phyloP scores from a whole-genome alignment of 2,888 invertebrate species.

The Eudemis profundana region DNA sequence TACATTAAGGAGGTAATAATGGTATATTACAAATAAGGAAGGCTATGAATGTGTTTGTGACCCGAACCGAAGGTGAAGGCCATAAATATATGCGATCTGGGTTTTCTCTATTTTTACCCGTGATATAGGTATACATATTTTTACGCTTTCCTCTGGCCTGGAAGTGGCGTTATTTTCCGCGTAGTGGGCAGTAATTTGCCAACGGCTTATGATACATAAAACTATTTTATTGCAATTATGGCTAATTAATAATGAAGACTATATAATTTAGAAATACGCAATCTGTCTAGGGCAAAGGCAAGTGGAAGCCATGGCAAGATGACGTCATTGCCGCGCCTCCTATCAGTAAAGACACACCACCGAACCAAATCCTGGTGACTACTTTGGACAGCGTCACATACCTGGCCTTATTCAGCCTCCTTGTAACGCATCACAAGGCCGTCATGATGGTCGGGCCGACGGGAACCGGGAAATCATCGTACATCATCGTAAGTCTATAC shows the following conservation, averaged over 20 bases:
- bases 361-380: slow-evolving; percentile 97
- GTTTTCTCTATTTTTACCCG: too few relatives aligned
- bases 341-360: slow-evolving; percentile 94
- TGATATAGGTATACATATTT: too few relatives aligned
- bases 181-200: too few relatives aligned
- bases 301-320: slow-evolving; percentile 97
- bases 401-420: slow-evolving; percentile 90
- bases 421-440: slow-evolving; percentile 93
- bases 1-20: slow-evolving; percentile 92
- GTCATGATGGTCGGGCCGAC: slow-evolving; percentile 96
- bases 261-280: neutral
- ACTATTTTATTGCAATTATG: too few relatives aligned
- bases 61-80: too few relatives aligned
- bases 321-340: slow-evolving; percentile 90
- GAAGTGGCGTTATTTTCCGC: too few relatives aligned
- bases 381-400: slow-evolving; percentile 96
- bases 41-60: too few relatives aligned
- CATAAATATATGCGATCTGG: too few relatives aligned
- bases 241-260: neutral
- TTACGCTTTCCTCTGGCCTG: too few relatives aligned
- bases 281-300: slow-evolving; percentile 90
- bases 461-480: slow-evolving; percentile 97
- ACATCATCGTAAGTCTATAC: slow-evolving; percentile 87
- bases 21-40: too few relatives aligned
- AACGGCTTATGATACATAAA: too few relatives aligned